A percentile compares a stretch with the other conserved stretches of the same genome.
These are phyloP conservation scores for Zonotrichia albicollis DNA, from an alignment of 2,797 vertebrate species.

Conservation along the genomic window DNA sequence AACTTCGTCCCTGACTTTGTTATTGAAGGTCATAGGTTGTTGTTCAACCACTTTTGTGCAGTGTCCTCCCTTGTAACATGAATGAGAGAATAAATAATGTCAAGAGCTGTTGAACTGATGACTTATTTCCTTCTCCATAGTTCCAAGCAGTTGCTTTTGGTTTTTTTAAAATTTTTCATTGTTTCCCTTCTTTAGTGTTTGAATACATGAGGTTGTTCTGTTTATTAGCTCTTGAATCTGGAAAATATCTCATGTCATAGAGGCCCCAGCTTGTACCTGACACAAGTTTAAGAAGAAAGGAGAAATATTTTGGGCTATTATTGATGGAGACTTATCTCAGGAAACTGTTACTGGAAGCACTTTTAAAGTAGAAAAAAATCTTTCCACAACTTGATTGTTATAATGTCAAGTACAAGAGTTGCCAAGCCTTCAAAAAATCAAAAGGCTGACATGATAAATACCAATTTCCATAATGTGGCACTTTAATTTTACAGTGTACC, in stretches of 20 bases:
- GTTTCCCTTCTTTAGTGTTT: neutral
- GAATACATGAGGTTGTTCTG: neutral
- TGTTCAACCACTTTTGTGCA: neutral
- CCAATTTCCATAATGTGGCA: neutral
- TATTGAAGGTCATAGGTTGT: neutral
- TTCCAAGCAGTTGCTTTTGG: neutral
- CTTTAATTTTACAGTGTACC: neutral
- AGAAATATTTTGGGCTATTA: neutral
- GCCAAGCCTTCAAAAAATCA: neutral
- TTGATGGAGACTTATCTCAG: neutral
- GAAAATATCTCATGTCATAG: neutral
- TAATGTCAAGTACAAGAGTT: neutral
- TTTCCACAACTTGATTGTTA: neutral
- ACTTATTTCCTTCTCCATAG: neutral
- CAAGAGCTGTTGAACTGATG: neutral
- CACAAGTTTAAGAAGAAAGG: neutral
- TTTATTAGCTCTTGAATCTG: neutral
- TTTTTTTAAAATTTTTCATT: neutral
- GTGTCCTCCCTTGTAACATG: neutral
- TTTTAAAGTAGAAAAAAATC: neutral
- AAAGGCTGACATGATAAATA: neutral
- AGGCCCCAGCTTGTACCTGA: neutral
- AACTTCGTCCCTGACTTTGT: neutral
- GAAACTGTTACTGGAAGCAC: neutral
- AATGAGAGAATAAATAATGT: conserved; percentile 4